These are phyloP conservation scores for Drosophila greeni DNA, from an alignment of 2,888 invertebrate species.

Conservation along the genomic window DNA sequence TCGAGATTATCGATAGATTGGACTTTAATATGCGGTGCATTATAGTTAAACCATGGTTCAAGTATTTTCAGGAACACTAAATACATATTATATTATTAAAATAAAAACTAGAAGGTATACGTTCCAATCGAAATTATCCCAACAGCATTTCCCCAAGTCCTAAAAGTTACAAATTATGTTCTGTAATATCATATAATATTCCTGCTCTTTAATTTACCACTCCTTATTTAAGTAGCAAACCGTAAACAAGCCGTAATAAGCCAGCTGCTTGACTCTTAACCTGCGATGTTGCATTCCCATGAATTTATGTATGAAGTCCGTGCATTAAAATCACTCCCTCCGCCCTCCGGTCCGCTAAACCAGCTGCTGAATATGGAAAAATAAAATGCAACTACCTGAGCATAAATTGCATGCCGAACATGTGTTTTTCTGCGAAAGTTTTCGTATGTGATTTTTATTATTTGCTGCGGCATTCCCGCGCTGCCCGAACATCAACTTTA, in stretches of 20 bases:
- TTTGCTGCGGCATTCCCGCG: conserved; percentile 2
- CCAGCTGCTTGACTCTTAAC: conserved; percentile 6
- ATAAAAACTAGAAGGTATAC: too few species aligned
- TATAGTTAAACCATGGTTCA: background rate
- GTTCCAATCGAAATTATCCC: too few species aligned
- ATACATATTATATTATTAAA: background rate
- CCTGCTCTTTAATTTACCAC: background rate
- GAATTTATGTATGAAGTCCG: conserved; percentile 37
- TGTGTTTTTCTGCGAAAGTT: conserved; percentile 21
- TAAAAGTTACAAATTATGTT: too few species aligned
- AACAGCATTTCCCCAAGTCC: too few species aligned
- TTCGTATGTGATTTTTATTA: conserved; percentile 21
- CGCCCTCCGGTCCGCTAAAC: background rate
- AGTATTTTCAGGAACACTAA: background rate
- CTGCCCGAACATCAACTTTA: conserved; percentile 40
- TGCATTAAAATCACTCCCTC: conserved; percentile 1
- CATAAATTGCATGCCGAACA: conserved; percentile 45
- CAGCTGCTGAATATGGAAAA: conserved; percentile 20
- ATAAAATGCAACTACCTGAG: conserved; percentile 33
- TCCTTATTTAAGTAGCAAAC: background rate
- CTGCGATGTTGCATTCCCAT: conserved; percentile 9
- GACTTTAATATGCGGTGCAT: conserved; percentile 2
- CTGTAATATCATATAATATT: background rate
- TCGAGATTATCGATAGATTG: background rate
- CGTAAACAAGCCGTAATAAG: background rate